Percentiles rank a stretch among this genome's conserved stretches.
phyloP scores from a whole-genome alignment of 1,140 invertebrate genomes.

The Formica selysi region DNA sequence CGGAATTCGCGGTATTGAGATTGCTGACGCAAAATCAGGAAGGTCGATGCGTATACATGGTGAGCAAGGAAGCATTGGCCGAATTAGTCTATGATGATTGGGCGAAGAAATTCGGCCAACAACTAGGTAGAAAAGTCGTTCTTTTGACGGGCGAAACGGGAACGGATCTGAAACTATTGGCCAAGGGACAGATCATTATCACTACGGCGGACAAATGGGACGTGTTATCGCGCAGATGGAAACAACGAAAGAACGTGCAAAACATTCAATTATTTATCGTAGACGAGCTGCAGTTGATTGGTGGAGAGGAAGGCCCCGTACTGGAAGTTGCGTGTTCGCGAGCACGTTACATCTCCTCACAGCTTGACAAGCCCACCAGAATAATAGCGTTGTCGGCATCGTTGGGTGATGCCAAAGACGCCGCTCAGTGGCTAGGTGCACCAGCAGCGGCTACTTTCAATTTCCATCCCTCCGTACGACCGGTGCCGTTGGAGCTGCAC shows the following conservation, averaged over 20 bases:
- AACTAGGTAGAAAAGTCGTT: slow-evolving; percentile 95
- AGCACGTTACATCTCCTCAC: slow-evolving; percentile 98
- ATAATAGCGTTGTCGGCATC: slow-evolving; percentile 98
- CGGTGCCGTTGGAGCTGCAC: slow-evolving; percentile 97
- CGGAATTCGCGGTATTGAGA: slow-evolving; percentile 98
- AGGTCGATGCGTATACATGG: slow-evolving; percentile 96
- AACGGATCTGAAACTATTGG: slow-evolving; percentile 97
- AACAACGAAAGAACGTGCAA: slow-evolving; percentile 99
- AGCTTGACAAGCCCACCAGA: slow-evolving; percentile 96
- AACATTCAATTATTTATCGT: slow-evolving; percentile 99
- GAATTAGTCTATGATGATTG: slow-evolving; percentile 97
- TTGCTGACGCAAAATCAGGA: slow-evolving; percentile 92
- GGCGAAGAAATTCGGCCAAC: slow-evolving; percentile 94
- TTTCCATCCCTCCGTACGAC: slow-evolving; percentile 99
- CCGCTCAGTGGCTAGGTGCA: slow-evolving; percentile 98
- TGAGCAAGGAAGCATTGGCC: slow-evolving; percentile 96
- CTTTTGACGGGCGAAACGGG: slow-evolving; percentile 99
- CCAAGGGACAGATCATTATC: slow-evolving; percentile 97
- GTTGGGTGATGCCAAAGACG: slow-evolving; percentile 97
- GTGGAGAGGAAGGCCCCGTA: slow-evolving; percentile 96
- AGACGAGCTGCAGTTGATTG: slow-evolving; percentile 98
- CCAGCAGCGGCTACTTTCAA: slow-evolving; percentile 97
- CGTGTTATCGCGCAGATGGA: slow-evolving; percentile 98
- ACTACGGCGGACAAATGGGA: slow-evolving; percentile 99
- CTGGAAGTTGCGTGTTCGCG: slow-evolving; percentile 99